phyloP scores from a whole-genome alignment of 2,888 invertebrate genomes.

The Heteromurus nitidus region DNA sequence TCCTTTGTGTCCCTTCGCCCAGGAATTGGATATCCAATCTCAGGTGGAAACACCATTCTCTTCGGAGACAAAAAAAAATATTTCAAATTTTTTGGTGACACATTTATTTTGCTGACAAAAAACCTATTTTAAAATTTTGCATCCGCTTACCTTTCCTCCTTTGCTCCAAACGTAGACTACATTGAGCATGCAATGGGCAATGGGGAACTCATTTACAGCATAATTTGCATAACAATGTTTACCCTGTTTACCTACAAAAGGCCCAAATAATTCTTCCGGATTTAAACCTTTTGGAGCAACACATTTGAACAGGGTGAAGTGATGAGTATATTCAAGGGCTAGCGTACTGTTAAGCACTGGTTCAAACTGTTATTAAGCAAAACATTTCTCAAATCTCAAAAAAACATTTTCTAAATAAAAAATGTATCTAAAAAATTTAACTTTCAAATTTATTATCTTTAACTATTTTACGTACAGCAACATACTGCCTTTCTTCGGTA shows the following conservation, averaged over 20 bases:
- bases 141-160: too few species aligned
- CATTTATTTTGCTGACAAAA: too few species aligned
- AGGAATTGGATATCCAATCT: slow-evolving; percentile 88
- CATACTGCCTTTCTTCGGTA: neutral
- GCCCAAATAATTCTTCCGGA: slow-evolving; percentile 35
- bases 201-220: slow-evolving; percentile 5
- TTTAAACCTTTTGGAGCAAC: slow-evolving; percentile 20
- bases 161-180: slow-evolving; percentile 52
- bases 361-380: slow-evolving; percentile 38
- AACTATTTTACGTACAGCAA: neutral
- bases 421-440: slow-evolving; percentile 20
- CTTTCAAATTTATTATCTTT: slow-evolving; percentile 74
- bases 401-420: neutral
- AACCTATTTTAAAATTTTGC: too few species aligned
- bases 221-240: slow-evolving; percentile 16
- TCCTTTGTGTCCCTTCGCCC: slow-evolving; percentile 81
- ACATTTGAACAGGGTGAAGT: slow-evolving; percentile 38
- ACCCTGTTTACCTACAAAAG: neutral
- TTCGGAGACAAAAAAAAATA: too few species aligned
- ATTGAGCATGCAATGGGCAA: neutral
- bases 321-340: slow-evolving; percentile 39
- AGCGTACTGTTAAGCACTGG: neutral
- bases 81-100: too few species aligned
- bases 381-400: neutral
- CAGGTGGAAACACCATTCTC: slow-evolving; percentile 86